Percentiles rank a stretch among this genome's conserved stretches.
phyloP scores from a whole-genome alignment of 2,888 invertebrate genomes.

The Listrodromus nycthemerus region DNA sequence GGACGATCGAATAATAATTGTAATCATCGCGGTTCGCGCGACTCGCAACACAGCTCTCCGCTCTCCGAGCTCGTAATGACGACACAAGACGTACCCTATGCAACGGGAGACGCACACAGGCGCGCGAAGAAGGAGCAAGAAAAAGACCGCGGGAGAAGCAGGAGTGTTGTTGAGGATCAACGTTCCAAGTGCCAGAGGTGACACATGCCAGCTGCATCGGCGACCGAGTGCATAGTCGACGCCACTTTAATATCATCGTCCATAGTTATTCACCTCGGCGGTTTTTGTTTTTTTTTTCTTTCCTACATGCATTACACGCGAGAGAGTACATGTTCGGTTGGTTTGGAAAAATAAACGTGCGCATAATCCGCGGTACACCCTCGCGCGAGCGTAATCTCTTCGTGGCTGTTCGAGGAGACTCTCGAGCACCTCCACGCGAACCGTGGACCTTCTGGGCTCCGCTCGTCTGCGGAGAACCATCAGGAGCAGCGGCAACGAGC shows the following conservation, averaged over 20 bases:
- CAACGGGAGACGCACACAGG: conserved; percentile 8
- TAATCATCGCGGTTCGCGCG: conserved; percentile 75
- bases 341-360: background rate
- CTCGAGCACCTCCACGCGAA: conserved; percentile 20
- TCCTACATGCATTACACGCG: background rate
- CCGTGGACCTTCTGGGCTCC: background rate
- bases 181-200: conserved; percentile 73
- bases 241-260: conserved; percentile 54
- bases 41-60: conserved; percentile 37
- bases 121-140: background rate
- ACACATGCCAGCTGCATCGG: conserved; percentile 69
- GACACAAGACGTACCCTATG: conserved; percentile 53
- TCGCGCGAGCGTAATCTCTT: conserved; percentile 8
- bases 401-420: background rate
- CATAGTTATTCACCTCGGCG: background rate
- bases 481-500: conserved; percentile 51
- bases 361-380: background rate
- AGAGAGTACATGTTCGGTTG: background rate
- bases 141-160: background rate
- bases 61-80: conserved; percentile 74
- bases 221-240: conserved; percentile 33
- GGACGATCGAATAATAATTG: conserved; percentile 81
- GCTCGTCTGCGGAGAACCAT: conserved; percentile 12
- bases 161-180: conserved; percentile 45
- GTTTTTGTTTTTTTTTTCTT: background rate